These are phyloP conservation scores for Scolopax mira DNA, from an alignment of 2,113 vertebrate species.

Conservation along the genomic window DNA sequence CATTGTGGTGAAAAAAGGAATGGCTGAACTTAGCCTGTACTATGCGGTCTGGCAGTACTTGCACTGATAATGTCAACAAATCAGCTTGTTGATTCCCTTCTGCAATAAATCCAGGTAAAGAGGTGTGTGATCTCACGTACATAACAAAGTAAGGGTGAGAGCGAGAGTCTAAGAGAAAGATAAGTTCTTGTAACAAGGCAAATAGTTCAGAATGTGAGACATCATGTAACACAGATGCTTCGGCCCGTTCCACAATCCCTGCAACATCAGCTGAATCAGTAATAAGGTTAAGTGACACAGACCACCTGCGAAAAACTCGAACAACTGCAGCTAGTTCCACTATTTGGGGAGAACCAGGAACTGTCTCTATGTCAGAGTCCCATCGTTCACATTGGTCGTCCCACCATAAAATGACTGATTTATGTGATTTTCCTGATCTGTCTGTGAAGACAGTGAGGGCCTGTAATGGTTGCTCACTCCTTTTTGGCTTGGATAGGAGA, in stretches of 20 bases:
- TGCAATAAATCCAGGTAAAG: too few relatives aligned
- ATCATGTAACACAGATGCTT: background rate
- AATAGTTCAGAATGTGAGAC: too few relatives aligned
- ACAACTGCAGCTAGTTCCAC: background rate
- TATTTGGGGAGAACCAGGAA: background rate
- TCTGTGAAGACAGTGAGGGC: background rate
- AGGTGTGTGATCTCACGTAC: too few relatives aligned
- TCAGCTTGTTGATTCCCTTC: too few relatives aligned
- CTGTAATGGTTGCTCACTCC: background rate
- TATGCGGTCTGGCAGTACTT: too few relatives aligned
- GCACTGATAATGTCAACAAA: too few relatives aligned
- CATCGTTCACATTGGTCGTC: background rate
- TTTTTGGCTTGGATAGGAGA: background rate
- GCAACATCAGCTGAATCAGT: background rate
- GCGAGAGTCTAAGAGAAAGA: too few relatives aligned
- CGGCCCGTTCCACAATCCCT: background rate
- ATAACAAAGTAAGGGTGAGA: too few relatives aligned
- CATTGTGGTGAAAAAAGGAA: too few relatives aligned
- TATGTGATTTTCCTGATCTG: background rate
- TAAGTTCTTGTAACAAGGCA: too few relatives aligned
- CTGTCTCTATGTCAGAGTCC: background rate
- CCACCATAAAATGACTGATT: background rate
- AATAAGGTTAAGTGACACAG: background rate
- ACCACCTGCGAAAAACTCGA: background rate
- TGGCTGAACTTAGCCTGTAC: too few relatives aligned